Conservation (phyloP, 2,113 vertebrate genomes). For the Chionodraco myersi region DNA sequence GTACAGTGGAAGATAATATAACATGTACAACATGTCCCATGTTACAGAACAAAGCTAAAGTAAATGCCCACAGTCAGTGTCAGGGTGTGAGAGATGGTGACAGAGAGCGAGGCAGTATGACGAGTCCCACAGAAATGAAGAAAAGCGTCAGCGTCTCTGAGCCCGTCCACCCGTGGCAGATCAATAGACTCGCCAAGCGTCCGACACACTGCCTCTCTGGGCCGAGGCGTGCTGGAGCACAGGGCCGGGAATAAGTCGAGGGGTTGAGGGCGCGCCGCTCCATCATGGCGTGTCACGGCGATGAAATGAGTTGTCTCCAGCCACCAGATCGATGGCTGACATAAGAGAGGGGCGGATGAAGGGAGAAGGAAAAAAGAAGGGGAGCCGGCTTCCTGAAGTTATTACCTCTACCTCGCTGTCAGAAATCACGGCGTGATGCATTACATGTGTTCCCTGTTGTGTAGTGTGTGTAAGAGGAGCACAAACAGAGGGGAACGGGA, state of each 20-base stretch:
- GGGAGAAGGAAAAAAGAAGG: conserved; percentile 81
- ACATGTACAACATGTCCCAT: not conserved
- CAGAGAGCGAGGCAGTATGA: conserved; percentile 25
- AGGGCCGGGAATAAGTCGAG: conserved; percentile 90
- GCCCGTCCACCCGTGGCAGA: conserved; percentile 88
- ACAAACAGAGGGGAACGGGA: conserved; percentile 72
- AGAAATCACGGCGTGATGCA: conserved; percentile 89
- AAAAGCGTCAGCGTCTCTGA: conserved; percentile 81
- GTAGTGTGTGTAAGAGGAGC: conserved; percentile 66
- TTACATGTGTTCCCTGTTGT: conserved; percentile 79
- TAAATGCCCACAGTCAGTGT: not conserved
- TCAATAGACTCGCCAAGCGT: conserved; percentile 96
- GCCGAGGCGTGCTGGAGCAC: conserved; percentile 85
- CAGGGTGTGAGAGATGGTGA: conserved; percentile 21
- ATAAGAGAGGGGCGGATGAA: conserved; percentile 81
- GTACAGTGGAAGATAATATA: no score
- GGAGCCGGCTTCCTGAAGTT: conserved; percentile 83
- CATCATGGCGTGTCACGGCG: conserved; percentile 93
- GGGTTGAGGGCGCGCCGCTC: conserved; percentile 87
- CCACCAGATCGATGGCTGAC: conserved; percentile 93
- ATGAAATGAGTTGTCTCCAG: conserved; percentile 98
- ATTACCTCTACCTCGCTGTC: conserved; percentile 85
- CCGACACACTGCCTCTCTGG: conserved; percentile 80
- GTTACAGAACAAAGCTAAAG: not conserved
- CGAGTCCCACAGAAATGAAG: conserved; percentile 46